Evolutionary conservation across 1,140 invertebrate species (phyloP).

Genomic region (Pogonomyrmex barbatus): DNA sequence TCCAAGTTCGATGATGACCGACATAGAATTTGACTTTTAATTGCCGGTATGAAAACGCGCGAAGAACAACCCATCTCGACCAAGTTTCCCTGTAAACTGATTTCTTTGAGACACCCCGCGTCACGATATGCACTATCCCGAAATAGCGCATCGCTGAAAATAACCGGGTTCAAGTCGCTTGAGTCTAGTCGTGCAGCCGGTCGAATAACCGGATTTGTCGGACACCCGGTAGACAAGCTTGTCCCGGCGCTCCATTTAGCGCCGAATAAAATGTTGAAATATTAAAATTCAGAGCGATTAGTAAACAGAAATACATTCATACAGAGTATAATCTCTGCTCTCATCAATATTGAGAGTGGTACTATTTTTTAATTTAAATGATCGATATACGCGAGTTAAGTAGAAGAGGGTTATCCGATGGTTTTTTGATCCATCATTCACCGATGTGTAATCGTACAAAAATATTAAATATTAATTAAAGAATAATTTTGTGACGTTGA

Average conservation of each 20-base stretch:
- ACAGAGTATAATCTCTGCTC: not conserved
- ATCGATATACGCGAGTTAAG: not conserved
- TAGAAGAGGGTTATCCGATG: not conserved
- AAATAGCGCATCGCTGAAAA: constrained; percentile 81
- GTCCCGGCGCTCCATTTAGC: not conserved
- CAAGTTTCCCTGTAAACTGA: constrained; percentile 77
- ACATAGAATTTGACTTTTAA: not conserved
- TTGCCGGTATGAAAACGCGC: constrained; percentile 31
- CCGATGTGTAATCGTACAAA: not conserved
- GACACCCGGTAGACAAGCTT: constrained; percentile 19
- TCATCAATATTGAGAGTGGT: not conserved
- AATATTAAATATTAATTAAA: constrained; percentile 28
- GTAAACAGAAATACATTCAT: not conserved
- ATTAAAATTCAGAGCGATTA: not conserved
- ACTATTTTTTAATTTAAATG: not conserved
- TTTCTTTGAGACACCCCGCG: constrained; percentile 72
- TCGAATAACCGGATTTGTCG: constrained; percentile 44
- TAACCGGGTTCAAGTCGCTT: constrained; percentile 77
- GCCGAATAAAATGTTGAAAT: constrained; percentile 2
- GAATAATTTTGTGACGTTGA: constrained; percentile 16
- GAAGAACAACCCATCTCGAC: constrained; percentile 70
- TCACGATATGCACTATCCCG: constrained; percentile 77
- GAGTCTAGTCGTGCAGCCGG: constrained; percentile 64
- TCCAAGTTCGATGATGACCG: not conserved
- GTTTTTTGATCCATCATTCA: not conserved